These are phyloP conservation scores for Petrolisthes cinctipes DNA, from an alignment of 2,888 invertebrate genomes.

Conservation along the genomic window DNA sequence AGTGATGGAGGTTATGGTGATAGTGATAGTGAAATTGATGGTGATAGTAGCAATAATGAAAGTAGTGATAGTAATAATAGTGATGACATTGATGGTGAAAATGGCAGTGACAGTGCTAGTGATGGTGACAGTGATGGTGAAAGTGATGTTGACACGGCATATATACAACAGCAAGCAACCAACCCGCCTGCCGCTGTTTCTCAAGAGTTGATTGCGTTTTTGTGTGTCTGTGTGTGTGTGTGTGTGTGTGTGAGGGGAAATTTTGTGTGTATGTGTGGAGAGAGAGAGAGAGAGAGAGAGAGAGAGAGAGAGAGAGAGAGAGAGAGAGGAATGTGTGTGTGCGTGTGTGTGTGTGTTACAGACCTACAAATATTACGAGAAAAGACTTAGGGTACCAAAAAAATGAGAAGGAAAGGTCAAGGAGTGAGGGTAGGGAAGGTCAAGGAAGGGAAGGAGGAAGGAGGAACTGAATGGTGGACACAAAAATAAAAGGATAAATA, in stretches of 20 bases:
- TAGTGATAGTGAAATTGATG: too few relatives aligned
- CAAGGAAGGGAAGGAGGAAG: background rate
- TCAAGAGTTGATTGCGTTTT: too few relatives aligned
- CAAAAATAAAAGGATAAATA: background rate
- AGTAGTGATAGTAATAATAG: too few relatives aligned
- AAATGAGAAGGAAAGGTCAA: background rate
- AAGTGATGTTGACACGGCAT: too few relatives aligned
- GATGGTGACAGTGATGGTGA: too few relatives aligned
- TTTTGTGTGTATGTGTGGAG: background rate
- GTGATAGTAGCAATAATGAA: too few relatives aligned
- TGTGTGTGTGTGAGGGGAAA: background rate
- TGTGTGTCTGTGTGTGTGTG: background rate
- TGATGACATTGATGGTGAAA: background rate
- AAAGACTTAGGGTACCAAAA: too few relatives aligned
- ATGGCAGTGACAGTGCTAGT: background rate
- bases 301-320: background rate
- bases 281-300: background rate
- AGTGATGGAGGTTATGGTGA: too few relatives aligned
- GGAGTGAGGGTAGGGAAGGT: too few relatives aligned
- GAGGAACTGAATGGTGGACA: background rate
- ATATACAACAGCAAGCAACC: too few relatives aligned
- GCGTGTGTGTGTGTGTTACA: background rate
- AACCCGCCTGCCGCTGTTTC: too few relatives aligned
- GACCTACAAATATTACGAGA: too few relatives aligned
- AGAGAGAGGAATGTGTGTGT: background rate